These are phyloP conservation scores for Leptodactylus fuscus DNA, from an alignment of 2,113 vertebrate species.

Conservation along the genomic window DNA sequence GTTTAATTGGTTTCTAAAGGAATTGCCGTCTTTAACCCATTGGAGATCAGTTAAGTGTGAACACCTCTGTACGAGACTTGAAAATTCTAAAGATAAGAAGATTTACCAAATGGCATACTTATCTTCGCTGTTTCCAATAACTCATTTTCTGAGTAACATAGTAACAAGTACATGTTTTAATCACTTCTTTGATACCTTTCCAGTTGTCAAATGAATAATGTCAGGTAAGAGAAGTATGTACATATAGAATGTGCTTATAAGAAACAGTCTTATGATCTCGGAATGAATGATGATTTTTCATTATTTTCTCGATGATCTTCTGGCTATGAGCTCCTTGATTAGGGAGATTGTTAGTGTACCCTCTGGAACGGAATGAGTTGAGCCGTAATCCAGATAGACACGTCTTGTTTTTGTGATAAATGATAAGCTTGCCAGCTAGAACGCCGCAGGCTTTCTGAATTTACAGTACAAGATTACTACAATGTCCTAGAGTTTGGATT, in stretches of 20 bases:
- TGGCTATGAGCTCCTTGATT: constrained; percentile 12
- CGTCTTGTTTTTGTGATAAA: constrained; percentile 37
- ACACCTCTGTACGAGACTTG: too few relatives aligned
- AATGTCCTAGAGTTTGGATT: constrained; percentile 2
- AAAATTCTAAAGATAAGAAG: too few relatives aligned
- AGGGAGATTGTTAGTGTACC: constrained; percentile 22
- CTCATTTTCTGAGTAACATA: too few relatives aligned
- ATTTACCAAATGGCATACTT: too few relatives aligned
- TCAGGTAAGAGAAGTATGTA: not conserved
- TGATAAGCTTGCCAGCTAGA: constrained; percentile 28
- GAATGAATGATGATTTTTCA: constrained; percentile 11
- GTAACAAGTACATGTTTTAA: too few relatives aligned
- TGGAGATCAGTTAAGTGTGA: too few relatives aligned
- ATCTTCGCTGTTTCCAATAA: too few relatives aligned
- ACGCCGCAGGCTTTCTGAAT: constrained; percentile 37
- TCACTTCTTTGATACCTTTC: too few relatives aligned
- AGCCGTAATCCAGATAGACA: constrained; percentile 1
- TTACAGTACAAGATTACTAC: constrained; percentile 41
- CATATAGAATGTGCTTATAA: not conserved
- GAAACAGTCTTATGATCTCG: not conserved
- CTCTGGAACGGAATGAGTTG: not conserved
- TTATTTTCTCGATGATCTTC: constrained; percentile 3
- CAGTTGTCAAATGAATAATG: not conserved
- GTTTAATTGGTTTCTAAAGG: too few relatives aligned
- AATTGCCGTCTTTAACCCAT: too few relatives aligned